Evolutionary conservation across 1,140 invertebrate genomes (phyloP).

Genomic region (Caenorhabditis tropicalis): DNA sequence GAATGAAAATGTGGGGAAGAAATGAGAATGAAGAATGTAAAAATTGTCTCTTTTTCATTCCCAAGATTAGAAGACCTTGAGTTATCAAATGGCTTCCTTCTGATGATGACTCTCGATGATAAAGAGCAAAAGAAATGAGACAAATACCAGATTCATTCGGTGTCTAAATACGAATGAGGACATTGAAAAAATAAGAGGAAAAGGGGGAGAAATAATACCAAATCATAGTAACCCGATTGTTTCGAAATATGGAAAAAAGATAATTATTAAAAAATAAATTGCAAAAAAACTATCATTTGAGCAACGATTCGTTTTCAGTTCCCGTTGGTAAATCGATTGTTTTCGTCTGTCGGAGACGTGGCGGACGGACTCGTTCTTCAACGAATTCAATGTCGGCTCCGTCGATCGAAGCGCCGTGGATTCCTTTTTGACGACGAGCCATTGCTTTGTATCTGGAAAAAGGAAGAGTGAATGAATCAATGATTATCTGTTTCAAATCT

Average conservation of each 20-base stretch:
- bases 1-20: not conserved
- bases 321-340: slow-evolving; percentile 16
- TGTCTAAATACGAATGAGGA: not conserved
- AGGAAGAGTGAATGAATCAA: not conserved
- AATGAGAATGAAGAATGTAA: not conserved
- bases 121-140: not conserved
- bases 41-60: not conserved
- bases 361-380: not conserved
- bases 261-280: not conserved
- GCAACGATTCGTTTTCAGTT: not conserved
- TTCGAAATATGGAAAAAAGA: not conserved
- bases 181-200: not conserved
- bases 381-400: not conserved
- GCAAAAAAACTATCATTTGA: not conserved
- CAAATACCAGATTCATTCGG: slow-evolving; percentile 28
- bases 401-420: slow-evolving; percentile 22
- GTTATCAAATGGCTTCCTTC: not conserved
- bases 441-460: slow-evolving; percentile 40
- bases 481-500: not conserved
- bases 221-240: not conserved
- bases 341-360: slow-evolving; percentile 22
- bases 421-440: slow-evolving; percentile 5
- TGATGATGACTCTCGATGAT: not conserved
- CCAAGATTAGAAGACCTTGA: slow-evolving; percentile 3
- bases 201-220: not conserved